These are phyloP conservation scores for Poecilia wingei DNA, from an alignment of 2,797 vertebrate species.

Conservation along the genomic window DNA sequence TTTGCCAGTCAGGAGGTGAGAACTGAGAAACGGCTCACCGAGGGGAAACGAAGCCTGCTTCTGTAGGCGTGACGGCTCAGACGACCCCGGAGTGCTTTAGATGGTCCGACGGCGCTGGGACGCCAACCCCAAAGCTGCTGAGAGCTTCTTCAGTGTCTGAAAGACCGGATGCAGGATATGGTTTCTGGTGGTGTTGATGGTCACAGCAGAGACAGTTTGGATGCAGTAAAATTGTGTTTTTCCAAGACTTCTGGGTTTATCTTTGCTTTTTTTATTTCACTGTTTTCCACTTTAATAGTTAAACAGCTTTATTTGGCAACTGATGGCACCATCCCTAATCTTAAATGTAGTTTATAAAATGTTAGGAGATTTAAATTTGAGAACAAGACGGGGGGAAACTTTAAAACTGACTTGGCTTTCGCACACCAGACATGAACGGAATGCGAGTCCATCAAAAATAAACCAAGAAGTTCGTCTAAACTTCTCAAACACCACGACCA, in stretches of 20 bases:
- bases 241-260: slow-evolving; percentile 45
- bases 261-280: slow-evolving; percentile 25
- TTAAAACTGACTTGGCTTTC: not conserved
- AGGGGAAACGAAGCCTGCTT: slow-evolving; percentile 10
- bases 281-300: not conserved
- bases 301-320: not conserved
- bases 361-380: not conserved
- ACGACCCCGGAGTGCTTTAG: slow-evolving; percentile 21
- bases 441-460: not conserved
- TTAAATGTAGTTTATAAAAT: not conserved
- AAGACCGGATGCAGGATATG: slow-evolving; percentile 12
- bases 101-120: slow-evolving; percentile 48
- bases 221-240: slow-evolving; percentile 67
- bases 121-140: slow-evolving; percentile 19
- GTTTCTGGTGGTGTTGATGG: slow-evolving; percentile 17
- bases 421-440: not conserved
- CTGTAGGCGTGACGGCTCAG: slow-evolving; percentile 11
- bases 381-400: not conserved
- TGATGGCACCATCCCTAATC: not conserved
- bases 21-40: slow-evolving; percentile 6
- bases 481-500: not conserved
- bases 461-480: not conserved
- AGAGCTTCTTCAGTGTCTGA: slow-evolving; percentile 3
- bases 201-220: slow-evolving; percentile 40
- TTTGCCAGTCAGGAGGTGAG: slow-evolving; percentile 21